A percentile compares a stretch with the other conserved stretches of the same genome.
These are phyloP conservation scores for Cisticola juncidis DNA, from an alignment of 2,113 vertebrate species.

Conservation along the genomic window DNA sequence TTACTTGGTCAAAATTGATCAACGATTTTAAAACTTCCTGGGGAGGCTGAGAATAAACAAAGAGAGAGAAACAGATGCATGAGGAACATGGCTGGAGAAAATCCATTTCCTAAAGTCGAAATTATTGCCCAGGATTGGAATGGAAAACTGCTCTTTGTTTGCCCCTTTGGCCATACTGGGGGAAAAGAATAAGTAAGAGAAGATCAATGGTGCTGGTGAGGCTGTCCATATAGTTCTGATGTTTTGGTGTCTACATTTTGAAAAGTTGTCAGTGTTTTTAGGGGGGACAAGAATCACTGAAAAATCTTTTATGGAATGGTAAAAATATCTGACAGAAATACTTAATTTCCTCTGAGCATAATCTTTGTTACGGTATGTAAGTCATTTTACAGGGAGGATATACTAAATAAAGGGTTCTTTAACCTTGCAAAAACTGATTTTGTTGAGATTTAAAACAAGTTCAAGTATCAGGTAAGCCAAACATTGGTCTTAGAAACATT, in stretches of 20 bases:
- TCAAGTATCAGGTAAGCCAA: background rate
- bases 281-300: background rate
- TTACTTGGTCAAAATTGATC: slow-evolving; percentile 45
- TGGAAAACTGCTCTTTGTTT: background rate
- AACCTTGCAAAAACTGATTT: background rate
- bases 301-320: background rate
- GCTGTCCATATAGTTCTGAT: background rate
- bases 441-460: background rate
- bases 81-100: background rate
- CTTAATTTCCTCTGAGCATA: background rate
- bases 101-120: accelerated
- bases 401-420: background rate
- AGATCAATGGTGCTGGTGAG: background rate
- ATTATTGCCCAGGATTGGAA: background rate
- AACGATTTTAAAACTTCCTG: slow-evolving; percentile 47
- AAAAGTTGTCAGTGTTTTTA: background rate
- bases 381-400: background rate
- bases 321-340: background rate
- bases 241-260: background rate
- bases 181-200: background rate
- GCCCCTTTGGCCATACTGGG: background rate
- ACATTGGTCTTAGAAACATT: background rate
- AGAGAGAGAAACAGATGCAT: slow-evolving; percentile 34
- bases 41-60: background rate
- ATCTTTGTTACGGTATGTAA: background rate